Evolutionary conservation across 2,113 vertebrate species (phyloP), one percentile per base, ranked within the genome.

Genomic region (Sardina pilchardus): DNA sequence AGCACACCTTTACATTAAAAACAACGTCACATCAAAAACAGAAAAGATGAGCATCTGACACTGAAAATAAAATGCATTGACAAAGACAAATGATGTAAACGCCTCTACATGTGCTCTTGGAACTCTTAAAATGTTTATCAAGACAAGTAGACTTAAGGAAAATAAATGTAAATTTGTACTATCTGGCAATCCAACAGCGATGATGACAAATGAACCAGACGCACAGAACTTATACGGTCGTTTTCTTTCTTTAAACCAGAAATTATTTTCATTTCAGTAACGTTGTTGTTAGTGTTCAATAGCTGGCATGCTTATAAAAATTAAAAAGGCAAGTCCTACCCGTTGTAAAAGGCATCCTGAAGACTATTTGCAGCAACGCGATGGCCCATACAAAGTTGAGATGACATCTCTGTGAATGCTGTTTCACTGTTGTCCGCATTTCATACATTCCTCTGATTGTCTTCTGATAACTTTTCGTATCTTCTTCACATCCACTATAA

Each of bases 381-480:
- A 86, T 56, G 90, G 92, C 82, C 91, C 92, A 92, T 3, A 92
- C 89, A 12, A 91, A 89, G 90, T 89, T 88, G 86, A 83, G 87
- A 88, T 94, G 93, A 93, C 93, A 94, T 91, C 93, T 91, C 92
- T 88, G 86, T 24, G 87, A 87, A 89, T 89, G 88, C 88, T 87
- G 91, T 89, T 89, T 90, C 88, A 81, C 87, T 86, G 92, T 90
- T 88, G 85, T 89, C 92, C 93, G 89, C 87, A 47, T 91, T 88
- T 88, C 90, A 93, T 93, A 92, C 94, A 95, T 95, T 93, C 94
- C 94, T 94, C 89, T 91, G 88, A 91, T 85, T 90, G 85, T 91
- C 87, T 82, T 82, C 84, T 47, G 87, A 78, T 67, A 83, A 87
- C 81, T 86, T 86, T 67, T 53, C 30, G 56, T 86, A 84, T 86